These are phyloP conservation scores for Synergus umbraculus DNA, from an alignment of 2,888 invertebrate species.

Conservation along the genomic window DNA sequence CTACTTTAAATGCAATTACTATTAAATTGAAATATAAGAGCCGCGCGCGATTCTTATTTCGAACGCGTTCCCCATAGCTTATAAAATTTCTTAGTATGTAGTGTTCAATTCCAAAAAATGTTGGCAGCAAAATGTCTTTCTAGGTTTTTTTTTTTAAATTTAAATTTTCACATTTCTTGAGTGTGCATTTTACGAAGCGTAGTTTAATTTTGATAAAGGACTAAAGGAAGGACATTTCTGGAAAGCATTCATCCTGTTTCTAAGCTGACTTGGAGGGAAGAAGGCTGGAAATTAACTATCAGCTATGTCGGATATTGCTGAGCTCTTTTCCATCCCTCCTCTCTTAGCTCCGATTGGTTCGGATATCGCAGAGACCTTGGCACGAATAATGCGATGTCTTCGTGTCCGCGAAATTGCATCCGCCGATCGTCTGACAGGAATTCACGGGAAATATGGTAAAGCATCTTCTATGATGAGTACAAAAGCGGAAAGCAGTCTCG, in stretches of 20 bases:
- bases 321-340: slow-evolving; percentile 43
- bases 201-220: slow-evolving; percentile 13
- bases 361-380: slow-evolving; percentile 41
- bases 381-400: slow-evolving; percentile 46
- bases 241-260: slow-evolving; percentile 15
- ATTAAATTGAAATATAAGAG: too few species aligned
- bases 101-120: too few species aligned
- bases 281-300: slow-evolving; percentile 58
- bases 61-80: too few species aligned
- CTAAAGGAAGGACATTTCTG: slow-evolving; percentile 1
- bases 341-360: slow-evolving; percentile 41
- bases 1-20: neutral
- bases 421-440: slow-evolving; percentile 43
- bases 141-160: too few species aligned
- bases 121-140: too few species aligned
- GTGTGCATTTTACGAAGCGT: neutral
- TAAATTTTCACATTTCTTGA: neutral
- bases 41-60: too few species aligned
- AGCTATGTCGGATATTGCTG: slow-evolving; percentile 58
- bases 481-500: slow-evolving; percentile 38
- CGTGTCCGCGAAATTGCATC: slow-evolving; percentile 45
- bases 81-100: too few species aligned
- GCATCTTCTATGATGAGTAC: slow-evolving; percentile 25
- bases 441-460: slow-evolving; percentile 34
- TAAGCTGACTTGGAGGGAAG: slow-evolving; percentile 22